Conservation (phyloP, 2,888 invertebrate genomes). For the Hydrotaea cyrtoneurina region DNA sequence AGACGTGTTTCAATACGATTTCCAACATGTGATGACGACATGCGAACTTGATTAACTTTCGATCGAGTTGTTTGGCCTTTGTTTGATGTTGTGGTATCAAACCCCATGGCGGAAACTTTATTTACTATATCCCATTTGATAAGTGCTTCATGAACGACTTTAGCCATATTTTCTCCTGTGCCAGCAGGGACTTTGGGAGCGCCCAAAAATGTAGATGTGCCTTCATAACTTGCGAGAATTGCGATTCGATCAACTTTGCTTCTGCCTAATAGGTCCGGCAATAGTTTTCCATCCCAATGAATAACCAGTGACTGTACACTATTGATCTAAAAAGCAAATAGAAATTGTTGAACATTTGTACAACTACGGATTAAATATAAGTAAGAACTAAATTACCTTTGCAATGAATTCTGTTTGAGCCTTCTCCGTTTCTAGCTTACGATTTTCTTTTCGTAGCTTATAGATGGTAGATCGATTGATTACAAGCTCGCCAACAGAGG, state of each 20-base stretch:
- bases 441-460: no score
- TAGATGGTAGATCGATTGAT: slow-evolving; percentile 5
- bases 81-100: slow-evolving; percentile 2
- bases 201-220: background rate
- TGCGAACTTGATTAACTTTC: no score
- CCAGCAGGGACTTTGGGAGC: slow-evolving; percentile 5
- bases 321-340: background rate
- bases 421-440: background rate
- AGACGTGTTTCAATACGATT: no score
- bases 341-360: background rate
- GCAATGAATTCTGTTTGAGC: slow-evolving; percentile 20
- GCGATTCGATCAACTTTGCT: slow-evolving; percentile 8
- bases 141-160: slow-evolving; percentile 5
- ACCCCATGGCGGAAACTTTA: background rate
- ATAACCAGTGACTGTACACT: background rate
- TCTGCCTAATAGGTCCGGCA: background rate
- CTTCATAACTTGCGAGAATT: slow-evolving; percentile 8
- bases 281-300: background rate
- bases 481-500: background rate
- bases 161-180: background rate
- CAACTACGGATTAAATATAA: slow-evolving; percentile 13
- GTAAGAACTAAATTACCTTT: slow-evolving; percentile 2
- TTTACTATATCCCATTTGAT: background rate
- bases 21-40: no score
- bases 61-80: background rate